Conservation (phyloP, 2,797 vertebrate genomes). For the Phaenicophaeus curvirostris region DNA sequence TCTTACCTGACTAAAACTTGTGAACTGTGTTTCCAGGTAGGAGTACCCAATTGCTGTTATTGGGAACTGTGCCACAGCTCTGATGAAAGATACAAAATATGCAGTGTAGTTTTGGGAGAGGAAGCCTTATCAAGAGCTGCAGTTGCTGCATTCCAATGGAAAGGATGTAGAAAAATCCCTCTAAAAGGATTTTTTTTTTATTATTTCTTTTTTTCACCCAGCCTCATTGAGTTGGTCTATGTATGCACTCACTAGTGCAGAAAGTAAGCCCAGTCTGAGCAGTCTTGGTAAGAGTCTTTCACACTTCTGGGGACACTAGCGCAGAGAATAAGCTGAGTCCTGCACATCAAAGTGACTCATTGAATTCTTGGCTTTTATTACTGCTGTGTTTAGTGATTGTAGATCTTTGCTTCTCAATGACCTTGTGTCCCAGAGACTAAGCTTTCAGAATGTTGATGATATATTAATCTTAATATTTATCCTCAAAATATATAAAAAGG, state of each 20-base stretch:
- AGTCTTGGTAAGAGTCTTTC: background rate
- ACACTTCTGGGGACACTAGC: background rate
- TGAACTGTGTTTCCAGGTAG: background rate
- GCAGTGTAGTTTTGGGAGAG: background rate
- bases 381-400: background rate
- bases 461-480: conserved; percentile 61
- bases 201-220: background rate
- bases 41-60: background rate
- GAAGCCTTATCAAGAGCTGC: background rate
- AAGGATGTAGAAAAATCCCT: background rate
- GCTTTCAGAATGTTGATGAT: background rate
- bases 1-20: background rate
- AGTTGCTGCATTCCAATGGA: background rate
- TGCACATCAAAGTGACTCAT: background rate
- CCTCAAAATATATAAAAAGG: conserved; percentile 60
- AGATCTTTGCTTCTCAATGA: background rate
- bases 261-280: background rate
- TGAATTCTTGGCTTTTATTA: background rate
- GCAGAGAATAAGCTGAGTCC: background rate
- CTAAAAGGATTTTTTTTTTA: background rate
- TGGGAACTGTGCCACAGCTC: background rate
- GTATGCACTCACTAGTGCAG: background rate
- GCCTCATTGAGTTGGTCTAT: background rate
- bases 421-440: conserved; percentile 23
- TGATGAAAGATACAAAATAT: background rate